A percentile compares a stretch with the other conserved stretches of the same genome.
Conservation (phyloP, 2,797 vertebrate species). For the Paedocypris micromegethes region DNA sequence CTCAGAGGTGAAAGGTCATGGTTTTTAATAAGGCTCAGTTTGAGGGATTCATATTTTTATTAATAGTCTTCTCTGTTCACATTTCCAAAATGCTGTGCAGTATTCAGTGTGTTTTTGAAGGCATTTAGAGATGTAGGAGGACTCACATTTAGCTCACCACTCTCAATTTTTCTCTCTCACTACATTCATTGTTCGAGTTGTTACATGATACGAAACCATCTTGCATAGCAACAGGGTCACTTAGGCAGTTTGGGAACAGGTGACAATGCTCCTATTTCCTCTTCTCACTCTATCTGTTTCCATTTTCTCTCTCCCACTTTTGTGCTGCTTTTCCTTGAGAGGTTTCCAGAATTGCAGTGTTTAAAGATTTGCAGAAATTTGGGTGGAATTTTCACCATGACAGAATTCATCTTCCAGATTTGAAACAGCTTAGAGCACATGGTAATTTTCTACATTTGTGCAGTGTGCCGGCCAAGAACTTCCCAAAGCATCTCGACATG, state of each 20-base stretch:
- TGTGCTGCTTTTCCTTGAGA: background rate
- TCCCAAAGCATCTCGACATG: background rate
- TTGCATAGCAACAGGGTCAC: constrained; percentile 74
- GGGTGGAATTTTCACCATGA: constrained; percentile 1
- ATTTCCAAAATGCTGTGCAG: no score
- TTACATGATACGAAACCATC: constrained; percentile 73
- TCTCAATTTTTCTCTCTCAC: constrained; percentile 36
- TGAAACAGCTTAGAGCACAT: background rate
- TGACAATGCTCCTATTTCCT: constrained; percentile 56
- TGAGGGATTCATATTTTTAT: constrained; percentile 67
- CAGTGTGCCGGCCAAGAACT: background rate
- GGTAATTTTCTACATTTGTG: background rate
- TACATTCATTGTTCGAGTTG: constrained; percentile 73
- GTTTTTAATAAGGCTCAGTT: constrained; percentile 86
- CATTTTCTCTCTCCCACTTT: constrained; percentile 7
- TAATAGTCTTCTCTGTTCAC: no score
- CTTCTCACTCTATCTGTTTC: constrained; percentile 8
- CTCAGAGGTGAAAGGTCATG: constrained; percentile 92
- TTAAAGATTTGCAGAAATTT: background rate
- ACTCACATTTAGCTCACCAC: background rate
- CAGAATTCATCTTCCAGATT: background rate
- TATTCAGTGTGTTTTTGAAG: no score
- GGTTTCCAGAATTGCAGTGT: background rate
- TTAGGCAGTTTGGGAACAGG: constrained; percentile 62
- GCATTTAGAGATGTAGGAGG: no score